Percentiles rank a stretch among this genome's conserved stretches.
These are phyloP conservation scores for Mantis religiosa DNA, from an alignment of 2,888 invertebrate genomes.

Conservation along the genomic window DNA sequence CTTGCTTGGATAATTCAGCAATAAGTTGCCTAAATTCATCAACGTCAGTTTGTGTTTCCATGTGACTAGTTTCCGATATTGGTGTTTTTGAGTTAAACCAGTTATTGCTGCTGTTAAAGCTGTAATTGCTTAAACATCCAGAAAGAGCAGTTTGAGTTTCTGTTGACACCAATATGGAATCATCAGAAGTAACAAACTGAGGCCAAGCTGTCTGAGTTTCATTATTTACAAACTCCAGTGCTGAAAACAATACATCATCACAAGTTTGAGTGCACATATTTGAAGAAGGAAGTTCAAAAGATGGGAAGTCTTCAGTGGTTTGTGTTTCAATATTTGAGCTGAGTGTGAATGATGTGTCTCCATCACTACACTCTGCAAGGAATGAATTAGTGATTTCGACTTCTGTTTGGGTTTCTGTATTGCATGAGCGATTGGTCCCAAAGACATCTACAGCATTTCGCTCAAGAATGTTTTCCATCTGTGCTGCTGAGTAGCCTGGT, in stretches of 20 bases:
- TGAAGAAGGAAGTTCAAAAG: conserved; percentile 45
- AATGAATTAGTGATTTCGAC: conserved; percentile 36
- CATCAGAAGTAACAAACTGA: conserved; percentile 44
- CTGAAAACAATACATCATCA: conserved; percentile 51
- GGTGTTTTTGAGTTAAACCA: not conserved
- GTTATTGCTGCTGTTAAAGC: not conserved
- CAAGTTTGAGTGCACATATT: conserved; percentile 54
- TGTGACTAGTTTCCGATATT: conserved; percentile 27
- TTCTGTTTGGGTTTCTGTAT: conserved; percentile 60
- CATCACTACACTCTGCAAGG: conserved; percentile 30
- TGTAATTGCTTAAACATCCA: not conserved
- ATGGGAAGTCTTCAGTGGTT: conserved; percentile 44
- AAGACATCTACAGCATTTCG: conserved; percentile 32
- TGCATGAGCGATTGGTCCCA: conserved; percentile 44
- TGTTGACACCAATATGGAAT: conserved; percentile 51
- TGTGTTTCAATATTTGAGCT: conserved; percentile 35
- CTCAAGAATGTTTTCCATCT: conserved; percentile 32
- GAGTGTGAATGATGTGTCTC: conserved; percentile 26
- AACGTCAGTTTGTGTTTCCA: conserved; percentile 28
- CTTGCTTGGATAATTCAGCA: conserved; percentile 27
- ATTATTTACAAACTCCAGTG: conserved; percentile 56
- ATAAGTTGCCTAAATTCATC: conserved; percentile 28
- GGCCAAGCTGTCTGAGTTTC: conserved; percentile 62
- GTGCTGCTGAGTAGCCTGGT: conserved; percentile 37
- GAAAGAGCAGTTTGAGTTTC: conserved; percentile 53